These are phyloP conservation scores for Rutilus rutilus DNA, from an alignment of 2,113 vertebrate genomes.

Conservation along the genomic window DNA sequence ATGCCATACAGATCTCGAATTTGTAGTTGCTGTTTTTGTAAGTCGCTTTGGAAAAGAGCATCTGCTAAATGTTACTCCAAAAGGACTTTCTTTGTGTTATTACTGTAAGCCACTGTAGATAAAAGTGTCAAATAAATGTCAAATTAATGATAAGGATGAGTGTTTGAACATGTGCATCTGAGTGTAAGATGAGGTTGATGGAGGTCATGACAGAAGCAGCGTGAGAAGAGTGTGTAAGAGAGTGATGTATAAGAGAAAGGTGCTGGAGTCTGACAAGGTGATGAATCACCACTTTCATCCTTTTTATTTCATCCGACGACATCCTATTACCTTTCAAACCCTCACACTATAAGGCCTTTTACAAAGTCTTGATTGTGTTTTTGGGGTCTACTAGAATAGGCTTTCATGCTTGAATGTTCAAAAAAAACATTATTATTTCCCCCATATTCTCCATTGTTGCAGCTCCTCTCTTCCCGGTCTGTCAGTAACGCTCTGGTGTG, in stretches of 20 bases:
- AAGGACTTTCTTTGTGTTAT: neutral
- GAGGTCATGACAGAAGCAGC: constrained; percentile 1
- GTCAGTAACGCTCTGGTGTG: no score
- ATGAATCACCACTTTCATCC: constrained; percentile 53
- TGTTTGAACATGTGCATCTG: constrained; percentile 13
- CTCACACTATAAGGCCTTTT: neutral
- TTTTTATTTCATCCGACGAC: constrained; percentile 38
- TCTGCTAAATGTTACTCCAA: neutral
- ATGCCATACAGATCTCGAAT: neutral
- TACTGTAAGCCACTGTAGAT: neutral
- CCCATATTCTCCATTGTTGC: no score
- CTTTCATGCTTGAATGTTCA: no score
- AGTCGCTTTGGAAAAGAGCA: neutral
- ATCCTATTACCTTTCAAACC: constrained; percentile 20
- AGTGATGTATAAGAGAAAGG: constrained; percentile 9
- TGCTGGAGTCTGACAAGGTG: constrained; percentile 45
- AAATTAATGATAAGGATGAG: neutral
- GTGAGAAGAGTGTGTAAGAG: constrained; percentile 8
- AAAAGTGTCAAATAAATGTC: neutral
- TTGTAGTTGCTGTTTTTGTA: neutral
- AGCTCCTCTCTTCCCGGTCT: no score
- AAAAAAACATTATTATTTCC: no score
- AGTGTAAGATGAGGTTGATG: constrained; percentile 5
- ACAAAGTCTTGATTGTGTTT: no score
- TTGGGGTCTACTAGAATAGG: no score